phyloP scores from a whole-genome alignment of 2,888 invertebrate genomes.

The Enoplolaimus lenunculus region DNA sequence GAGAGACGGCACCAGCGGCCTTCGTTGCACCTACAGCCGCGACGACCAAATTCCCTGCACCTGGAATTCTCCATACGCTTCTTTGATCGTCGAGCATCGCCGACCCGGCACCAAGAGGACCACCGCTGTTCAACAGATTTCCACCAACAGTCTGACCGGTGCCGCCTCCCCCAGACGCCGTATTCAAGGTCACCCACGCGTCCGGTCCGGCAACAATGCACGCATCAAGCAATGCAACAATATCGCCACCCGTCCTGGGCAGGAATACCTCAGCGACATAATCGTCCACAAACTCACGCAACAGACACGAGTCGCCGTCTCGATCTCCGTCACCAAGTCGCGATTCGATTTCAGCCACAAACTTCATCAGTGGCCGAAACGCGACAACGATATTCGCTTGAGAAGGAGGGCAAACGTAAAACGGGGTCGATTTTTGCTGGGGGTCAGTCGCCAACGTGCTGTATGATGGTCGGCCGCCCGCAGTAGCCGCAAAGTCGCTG shows the following conservation, averaged over 20 bases:
- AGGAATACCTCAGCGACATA: slow-evolving; percentile 74
- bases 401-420: slow-evolving; percentile 55
- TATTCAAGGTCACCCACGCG: not conserved
- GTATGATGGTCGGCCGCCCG: slow-evolving; percentile 35
- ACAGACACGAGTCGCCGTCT: slow-evolving; percentile 24
- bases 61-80: no score
- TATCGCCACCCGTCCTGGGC: slow-evolving; percentile 24
- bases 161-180: not conserved
- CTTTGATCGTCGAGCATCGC: no score
- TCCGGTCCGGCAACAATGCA: not conserved
- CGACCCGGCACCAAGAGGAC: no score
- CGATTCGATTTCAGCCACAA: slow-evolving; percentile 67
- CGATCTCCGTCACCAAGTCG: not conserved
- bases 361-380: slow-evolving; percentile 64
- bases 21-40: no score
- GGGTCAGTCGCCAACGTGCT: no score
- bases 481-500: not conserved
- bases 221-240: not conserved
- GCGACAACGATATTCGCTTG: slow-evolving; percentile 52
- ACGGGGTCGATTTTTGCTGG: slow-evolving; percentile 49
- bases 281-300: slow-evolving; percentile 64
- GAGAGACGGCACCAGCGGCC: no score
- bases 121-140: no score
- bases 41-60: no score
- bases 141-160: not conserved